Evolutionary conservation across 2,113 vertebrate genomes (phyloP).

Genomic region (Aspidoscelis tigris): DNA sequence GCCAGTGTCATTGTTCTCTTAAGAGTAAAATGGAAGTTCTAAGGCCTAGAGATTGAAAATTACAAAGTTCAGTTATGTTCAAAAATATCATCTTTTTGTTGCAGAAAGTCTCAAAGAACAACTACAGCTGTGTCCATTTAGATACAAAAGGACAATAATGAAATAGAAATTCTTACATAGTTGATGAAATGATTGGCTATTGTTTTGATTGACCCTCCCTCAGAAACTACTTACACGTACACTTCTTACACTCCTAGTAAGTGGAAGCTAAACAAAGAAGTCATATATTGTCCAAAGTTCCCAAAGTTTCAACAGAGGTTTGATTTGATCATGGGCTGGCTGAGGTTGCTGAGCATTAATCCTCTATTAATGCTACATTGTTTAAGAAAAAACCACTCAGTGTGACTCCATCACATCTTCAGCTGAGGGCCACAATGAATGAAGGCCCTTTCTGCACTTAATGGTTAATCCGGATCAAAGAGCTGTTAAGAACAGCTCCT

Average conservation of each 20-base stretch:
- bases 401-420: background rate
- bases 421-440: background rate
- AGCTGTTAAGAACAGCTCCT: too few species aligned
- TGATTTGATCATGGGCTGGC: background rate
- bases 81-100: background rate
- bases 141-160: background rate
- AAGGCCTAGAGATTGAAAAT: background rate
- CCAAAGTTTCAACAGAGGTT: background rate
- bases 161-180: background rate
- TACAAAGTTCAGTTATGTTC: background rate
- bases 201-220: background rate
- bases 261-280: background rate
- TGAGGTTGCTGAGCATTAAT: background rate
- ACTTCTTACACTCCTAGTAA: background rate
- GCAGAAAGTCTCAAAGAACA: background rate
- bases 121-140: background rate
- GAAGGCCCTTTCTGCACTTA: background rate
- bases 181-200: background rate
- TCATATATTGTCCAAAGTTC: background rate
- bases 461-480: too few species aligned
- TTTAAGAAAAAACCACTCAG: too few species aligned
- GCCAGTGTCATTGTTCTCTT: background rate
- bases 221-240: background rate
- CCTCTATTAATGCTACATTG: background rate
- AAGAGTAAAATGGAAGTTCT: background rate